These are phyloP conservation scores for Mola mola DNA, from an alignment of 2,113 vertebrate species.

Conservation along the genomic window DNA sequence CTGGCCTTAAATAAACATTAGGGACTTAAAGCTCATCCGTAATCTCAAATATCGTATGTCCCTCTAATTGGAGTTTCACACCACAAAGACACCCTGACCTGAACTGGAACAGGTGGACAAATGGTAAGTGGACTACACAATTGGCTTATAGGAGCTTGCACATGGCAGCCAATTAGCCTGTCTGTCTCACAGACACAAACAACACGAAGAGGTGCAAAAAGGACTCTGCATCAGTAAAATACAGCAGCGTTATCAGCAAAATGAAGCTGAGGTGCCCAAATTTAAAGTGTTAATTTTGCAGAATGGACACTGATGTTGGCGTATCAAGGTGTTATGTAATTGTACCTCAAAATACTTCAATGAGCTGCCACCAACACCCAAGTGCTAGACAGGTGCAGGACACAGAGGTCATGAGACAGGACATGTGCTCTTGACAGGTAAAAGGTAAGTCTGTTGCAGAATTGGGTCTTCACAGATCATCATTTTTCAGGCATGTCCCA, in stretches of 20 bases:
- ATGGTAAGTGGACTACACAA: conserved; percentile 59
- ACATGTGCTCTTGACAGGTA: no score
- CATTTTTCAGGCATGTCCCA: no score
- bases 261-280: no score
- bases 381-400: no score
- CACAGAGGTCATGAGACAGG: no score
- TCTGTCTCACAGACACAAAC: neutral
- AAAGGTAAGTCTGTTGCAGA: no score
- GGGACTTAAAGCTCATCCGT: conserved; percentile 66
- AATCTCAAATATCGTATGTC: conserved; percentile 70
- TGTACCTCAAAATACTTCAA: no score
- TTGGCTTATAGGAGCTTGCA: conserved; percentile 60
- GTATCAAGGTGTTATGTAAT: conserved; percentile 25
- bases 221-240: neutral
- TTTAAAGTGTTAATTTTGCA: no score
- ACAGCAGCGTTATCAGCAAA: neutral
- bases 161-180: conserved; percentile 15
- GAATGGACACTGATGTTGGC: no score
- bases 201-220: neutral
- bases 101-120: conserved; percentile 66
- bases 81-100: conserved; percentile 57
- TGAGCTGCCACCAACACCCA: no score
- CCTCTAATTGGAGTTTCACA: conserved; percentile 73
- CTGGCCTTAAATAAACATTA: conserved; percentile 76
- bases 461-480: no score